These are phyloP conservation scores for Jaculus jaculus DNA, from an alignment of 2,113 vertebrate species.

Conservation along the genomic window DNA sequence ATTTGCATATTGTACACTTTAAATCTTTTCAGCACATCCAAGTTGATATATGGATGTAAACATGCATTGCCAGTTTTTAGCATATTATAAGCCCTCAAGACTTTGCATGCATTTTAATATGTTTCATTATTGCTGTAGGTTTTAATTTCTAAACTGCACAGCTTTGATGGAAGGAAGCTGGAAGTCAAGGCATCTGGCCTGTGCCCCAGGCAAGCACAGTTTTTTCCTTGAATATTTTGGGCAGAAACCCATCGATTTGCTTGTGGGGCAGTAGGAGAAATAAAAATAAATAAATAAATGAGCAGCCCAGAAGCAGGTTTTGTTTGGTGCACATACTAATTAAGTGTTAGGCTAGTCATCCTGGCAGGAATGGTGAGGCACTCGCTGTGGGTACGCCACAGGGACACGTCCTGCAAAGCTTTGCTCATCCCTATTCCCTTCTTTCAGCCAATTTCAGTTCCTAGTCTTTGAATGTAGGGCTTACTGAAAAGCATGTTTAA, in stretches of 20 bases:
- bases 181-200: conserved; percentile 89
- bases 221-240: conserved; percentile 85
- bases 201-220: conserved; percentile 85
- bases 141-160: conserved; percentile 88
- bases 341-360: conserved; percentile 77
- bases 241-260: conserved; percentile 81
- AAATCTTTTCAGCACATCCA: conserved; percentile 92
- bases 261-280: conserved; percentile 52
- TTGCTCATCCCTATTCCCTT: not conserved
- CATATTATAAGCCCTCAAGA: conserved; percentile 93
- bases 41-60: conserved; percentile 93
- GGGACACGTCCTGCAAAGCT: not conserved
- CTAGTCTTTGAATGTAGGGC: conserved; percentile 8
- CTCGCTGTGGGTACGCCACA: not conserved
- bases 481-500: conserved; percentile 27
- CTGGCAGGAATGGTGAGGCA: conserved; percentile 16
- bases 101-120: conserved; percentile 92
- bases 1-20: conserved; percentile 94
- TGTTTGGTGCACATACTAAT: conserved; percentile 71
- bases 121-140: conserved; percentile 91
- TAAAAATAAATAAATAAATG: not conserved
- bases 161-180: conserved; percentile 90
- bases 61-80: conserved; percentile 91
- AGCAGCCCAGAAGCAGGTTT: conserved; percentile 61
- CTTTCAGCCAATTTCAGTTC: not conserved